Percentiles rank a stretch among this genome's conserved stretches.
Conservation (phyloP, 2,888 invertebrate genomes). For the Drosophila stalkeri region DNA sequence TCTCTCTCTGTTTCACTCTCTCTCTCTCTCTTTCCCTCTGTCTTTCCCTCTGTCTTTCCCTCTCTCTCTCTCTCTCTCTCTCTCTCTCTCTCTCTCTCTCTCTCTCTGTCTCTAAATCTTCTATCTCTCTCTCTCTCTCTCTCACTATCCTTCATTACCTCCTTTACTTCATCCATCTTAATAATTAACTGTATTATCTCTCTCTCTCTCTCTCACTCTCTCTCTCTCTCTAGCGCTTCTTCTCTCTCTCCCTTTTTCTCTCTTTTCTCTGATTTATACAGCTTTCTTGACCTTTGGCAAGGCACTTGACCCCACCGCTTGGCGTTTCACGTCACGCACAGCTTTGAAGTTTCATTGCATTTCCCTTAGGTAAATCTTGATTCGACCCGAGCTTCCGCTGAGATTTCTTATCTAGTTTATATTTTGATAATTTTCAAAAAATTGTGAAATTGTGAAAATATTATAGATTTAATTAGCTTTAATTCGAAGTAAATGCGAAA, state of each 20-base stretch:
- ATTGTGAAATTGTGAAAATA: neutral
- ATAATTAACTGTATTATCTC: too few species aligned
- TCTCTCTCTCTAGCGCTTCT: neutral
- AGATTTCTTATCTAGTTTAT: neutral
- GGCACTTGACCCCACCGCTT: constrained; percentile 27
- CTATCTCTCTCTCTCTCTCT: neutral
- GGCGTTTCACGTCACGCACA: constrained; percentile 30
- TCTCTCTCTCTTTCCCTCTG: neutral
- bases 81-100: neutral
- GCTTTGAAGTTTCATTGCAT: constrained; percentile 17
- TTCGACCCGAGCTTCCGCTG: neutral
- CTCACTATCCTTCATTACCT: neutral
- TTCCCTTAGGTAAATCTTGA: constrained; percentile 8
- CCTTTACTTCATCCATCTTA: too few species aligned
- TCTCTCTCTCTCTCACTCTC: neutral
- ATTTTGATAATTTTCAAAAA: neutral
- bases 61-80: neutral
- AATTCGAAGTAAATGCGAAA: neutral
- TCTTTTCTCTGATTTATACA: neutral
- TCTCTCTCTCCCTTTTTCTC: neutral
- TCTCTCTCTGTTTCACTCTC: neutral
- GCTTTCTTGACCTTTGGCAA: constrained; percentile 23
- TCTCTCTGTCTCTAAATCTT: neutral
- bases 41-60: neutral
- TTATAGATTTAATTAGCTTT: too few species aligned